These are phyloP conservation scores for Hemibagrus guttatus DNA, from an alignment of 2,797 vertebrate species.

Conservation along the genomic window DNA sequence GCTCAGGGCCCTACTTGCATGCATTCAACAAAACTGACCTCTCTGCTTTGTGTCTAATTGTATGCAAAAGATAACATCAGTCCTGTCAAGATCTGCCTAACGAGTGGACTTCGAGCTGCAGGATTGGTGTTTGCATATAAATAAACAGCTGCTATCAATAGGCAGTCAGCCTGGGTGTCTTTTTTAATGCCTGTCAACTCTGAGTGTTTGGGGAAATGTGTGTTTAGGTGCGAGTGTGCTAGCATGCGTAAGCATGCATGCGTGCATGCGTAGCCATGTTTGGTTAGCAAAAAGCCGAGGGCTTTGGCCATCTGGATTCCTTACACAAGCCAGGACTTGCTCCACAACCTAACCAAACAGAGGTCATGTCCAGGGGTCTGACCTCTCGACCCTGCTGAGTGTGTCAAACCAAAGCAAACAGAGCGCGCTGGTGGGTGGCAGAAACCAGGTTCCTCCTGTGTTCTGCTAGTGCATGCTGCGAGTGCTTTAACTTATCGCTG, in stretches of 20 bases:
- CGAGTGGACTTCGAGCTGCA: constrained; percentile 33
- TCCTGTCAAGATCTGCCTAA: constrained; percentile 60
- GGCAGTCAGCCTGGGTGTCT: constrained; percentile 26
- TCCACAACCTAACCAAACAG: constrained; percentile 63
- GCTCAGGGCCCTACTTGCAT: constrained; percentile 63
- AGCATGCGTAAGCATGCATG: constrained; percentile 40
- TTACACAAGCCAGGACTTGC: constrained; percentile 29
- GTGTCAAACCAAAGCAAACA: constrained; percentile 80
- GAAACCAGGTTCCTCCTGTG: neutral
- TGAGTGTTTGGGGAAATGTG: constrained; percentile 8
- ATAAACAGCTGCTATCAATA: constrained; percentile 47
- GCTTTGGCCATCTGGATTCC: constrained; percentile 46
- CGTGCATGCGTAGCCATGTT: constrained; percentile 36
- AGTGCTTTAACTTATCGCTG: constrained; percentile 7
- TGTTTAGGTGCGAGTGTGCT: constrained; percentile 28
- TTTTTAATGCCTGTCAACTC: constrained; percentile 36
- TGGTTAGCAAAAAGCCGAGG: constrained; percentile 28
- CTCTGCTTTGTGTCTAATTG: constrained; percentile 70
- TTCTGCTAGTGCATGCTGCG: constrained; percentile 25
- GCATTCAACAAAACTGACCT: constrained; percentile 68
- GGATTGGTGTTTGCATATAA: constrained; percentile 36
- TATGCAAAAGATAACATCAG: constrained; percentile 68
- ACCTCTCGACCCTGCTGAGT: constrained; percentile 77
- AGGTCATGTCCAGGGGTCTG: constrained; percentile 70
- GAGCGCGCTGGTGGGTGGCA: constrained; percentile 35